phyloP scores from a whole-genome alignment of 2,888 invertebrate genomes.

The Tupiocoris notatus region DNA sequence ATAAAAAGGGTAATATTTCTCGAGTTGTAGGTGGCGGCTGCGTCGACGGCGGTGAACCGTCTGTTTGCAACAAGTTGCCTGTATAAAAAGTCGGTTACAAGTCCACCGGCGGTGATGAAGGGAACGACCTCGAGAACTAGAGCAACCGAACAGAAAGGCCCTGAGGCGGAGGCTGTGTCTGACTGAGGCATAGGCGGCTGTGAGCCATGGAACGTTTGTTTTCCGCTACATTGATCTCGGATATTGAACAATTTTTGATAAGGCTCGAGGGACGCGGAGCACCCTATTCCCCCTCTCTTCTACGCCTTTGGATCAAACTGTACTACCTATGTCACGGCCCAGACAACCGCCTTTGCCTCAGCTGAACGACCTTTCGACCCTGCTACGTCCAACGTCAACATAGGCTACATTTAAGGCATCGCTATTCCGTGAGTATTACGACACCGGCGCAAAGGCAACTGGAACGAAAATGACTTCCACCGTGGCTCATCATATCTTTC shows the following conservation, averaged over 20 bases:
- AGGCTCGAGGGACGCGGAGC: neutral
- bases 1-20: neutral
- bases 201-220: neutral
- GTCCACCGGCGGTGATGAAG: neutral
- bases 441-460: too few species aligned
- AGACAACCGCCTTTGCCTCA: neutral
- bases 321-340: neutral
- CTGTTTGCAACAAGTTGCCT: neutral
- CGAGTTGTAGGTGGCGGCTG: neutral
- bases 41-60: neutral
- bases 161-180: neutral
- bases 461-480: too few species aligned
- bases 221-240: neutral
- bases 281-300: neutral
- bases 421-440: too few species aligned
- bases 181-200: neutral
- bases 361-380: neutral
- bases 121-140: neutral
- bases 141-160: neutral
- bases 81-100: neutral
- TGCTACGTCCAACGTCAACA: too few species aligned
- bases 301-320: neutral
- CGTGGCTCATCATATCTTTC: too few species aligned
- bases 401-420: too few species aligned
- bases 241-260: neutral